Evolutionary conservation across 2,113 vertebrate genomes (phyloP), one percentile per base, ranked within the genome.

Genomic region (Numenius arquata): DNA sequence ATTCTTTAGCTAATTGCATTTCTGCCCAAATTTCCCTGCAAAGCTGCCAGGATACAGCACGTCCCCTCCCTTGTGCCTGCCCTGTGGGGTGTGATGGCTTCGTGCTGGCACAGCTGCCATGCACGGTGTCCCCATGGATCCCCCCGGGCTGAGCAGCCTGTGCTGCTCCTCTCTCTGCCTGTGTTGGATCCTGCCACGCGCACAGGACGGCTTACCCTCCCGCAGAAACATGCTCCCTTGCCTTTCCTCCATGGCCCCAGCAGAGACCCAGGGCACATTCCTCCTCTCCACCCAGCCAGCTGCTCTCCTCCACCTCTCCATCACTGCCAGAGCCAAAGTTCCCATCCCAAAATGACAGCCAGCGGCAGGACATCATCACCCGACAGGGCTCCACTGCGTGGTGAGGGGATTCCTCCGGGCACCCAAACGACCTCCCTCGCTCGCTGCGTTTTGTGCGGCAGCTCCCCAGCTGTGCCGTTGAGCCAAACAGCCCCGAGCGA

Each of bases 331-430:
- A 75, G 41, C n/a, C n/a, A 14, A 65, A 79, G 58, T 22, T 61
- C 47, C 48, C 26, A 77, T 15, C 32, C 77, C 47, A 59, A 74
- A 78, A 27, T 8, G 32, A 93, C 85, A 87, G 47, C 19, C 73
- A 78, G n/a, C 3, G 1, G 41, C 85, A 89, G 17, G 11, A 70
- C 48, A 84, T 2, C 45, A 86, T 32, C 55, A 66, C 21, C 22
- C 4, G 0, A 36, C 16, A n/a, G 0, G 1, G 29, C 56, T 82
- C n/a, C 2, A 7, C n/a, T 62, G 62, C 0, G 0, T 2, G 8
- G 45, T 1, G 1, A 59, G 48, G 67, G 62, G 82, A 88, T 50
- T 92, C 48, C 58, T 85, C 52, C 52, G 72, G 9, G 2, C 36
- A 34, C 36, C n/a, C 75, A 85, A 82, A 56, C n/a, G 52, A 30